These are phyloP conservation scores for Lutjanus campechanus DNA, from an alignment of 2,797 vertebrate genomes.

Conservation along the genomic window DNA sequence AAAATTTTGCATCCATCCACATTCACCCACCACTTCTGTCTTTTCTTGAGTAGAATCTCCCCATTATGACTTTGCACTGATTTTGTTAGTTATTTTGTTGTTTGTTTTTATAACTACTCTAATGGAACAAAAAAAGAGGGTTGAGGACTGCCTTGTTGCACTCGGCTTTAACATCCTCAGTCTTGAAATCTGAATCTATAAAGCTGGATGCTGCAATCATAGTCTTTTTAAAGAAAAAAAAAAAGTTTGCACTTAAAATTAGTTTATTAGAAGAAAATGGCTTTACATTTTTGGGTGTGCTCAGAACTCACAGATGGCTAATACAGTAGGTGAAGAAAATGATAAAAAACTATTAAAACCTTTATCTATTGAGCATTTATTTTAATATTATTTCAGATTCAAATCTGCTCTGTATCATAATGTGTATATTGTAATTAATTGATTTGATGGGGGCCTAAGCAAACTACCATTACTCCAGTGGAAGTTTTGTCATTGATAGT, in stretches of 20 bases:
- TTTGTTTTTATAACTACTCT: slow-evolving; percentile 84
- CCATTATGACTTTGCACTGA: slow-evolving; percentile 93
- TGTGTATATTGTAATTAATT: slow-evolving; percentile 94
- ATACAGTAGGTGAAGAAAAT: slow-evolving; percentile 87
- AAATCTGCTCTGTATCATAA: slow-evolving; percentile 92
- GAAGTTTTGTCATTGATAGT: slow-evolving; percentile 92
- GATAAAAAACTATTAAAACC: slow-evolving; percentile 83
- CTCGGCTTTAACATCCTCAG: slow-evolving; percentile 87
- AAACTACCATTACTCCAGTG: slow-evolving; percentile 90
- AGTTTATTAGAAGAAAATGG: slow-evolving; percentile 91
- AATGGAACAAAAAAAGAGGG: slow-evolving; percentile 81
- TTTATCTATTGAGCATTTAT: slow-evolving; percentile 97
- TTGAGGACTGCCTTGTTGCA: slow-evolving; percentile 88
- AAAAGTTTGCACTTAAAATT: slow-evolving; percentile 94
- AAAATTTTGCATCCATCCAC: slow-evolving; percentile 74
- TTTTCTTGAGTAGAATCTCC: slow-evolving; percentile 85
- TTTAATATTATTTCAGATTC: slow-evolving; percentile 95
- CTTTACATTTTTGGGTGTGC: slow-evolving; percentile 89
- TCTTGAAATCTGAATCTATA: slow-evolving; percentile 90
- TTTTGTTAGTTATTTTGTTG: slow-evolving; percentile 84
- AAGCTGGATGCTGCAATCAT: slow-evolving; percentile 93
- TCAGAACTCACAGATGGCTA: slow-evolving; percentile 87
- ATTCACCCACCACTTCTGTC: slow-evolving; percentile 72
- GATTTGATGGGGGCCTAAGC: slow-evolving; percentile 87
- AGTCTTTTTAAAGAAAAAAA: slow-evolving; percentile 85